Evolutionary conservation across 1,140 invertebrate species (phyloP).

Genomic region (Drosophila neocordata): DNA sequence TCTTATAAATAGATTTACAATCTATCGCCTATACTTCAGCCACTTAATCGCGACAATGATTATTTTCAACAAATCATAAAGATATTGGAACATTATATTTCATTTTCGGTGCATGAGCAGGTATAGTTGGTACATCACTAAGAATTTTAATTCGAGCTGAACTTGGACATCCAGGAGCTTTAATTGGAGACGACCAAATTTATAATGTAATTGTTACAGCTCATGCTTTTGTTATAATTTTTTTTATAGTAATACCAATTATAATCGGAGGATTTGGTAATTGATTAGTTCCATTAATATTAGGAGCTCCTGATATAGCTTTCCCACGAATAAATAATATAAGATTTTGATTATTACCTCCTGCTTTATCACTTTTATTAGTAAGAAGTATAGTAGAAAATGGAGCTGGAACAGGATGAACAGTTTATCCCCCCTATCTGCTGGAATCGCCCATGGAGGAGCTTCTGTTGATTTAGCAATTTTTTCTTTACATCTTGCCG

Average conservation of each 20-base stretch:
- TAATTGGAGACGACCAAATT: constrained; percentile 88
- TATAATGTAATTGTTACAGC: constrained; percentile 89
- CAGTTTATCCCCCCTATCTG: constrained; percentile 87
- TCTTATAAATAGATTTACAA: constrained; percentile 85
- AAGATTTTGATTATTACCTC: constrained; percentile 89
- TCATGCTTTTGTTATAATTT: constrained; percentile 91
- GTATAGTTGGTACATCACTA: constrained; percentile 86
- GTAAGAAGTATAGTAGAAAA: constrained; percentile 85
- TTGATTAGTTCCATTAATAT: constrained; percentile 89
- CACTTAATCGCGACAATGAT: constrained; percentile 85
- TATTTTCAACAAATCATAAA: constrained; percentile 90
- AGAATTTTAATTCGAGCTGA: constrained; percentile 88
- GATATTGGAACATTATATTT: constrained; percentile 91
- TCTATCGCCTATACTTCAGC: constrained; percentile 84
- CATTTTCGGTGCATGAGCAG: constrained; percentile 87
- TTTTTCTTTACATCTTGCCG: constrained; percentile 87
- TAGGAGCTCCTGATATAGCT: constrained; percentile 89
- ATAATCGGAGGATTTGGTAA: constrained; percentile 92
- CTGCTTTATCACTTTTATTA: constrained; percentile 86
- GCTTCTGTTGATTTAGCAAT: constrained; percentile 87
- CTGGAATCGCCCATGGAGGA: constrained; percentile 84
- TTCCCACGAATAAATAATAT: constrained; percentile 91
- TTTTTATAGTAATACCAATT: constrained; percentile 90
- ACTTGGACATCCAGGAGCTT: constrained; percentile 85
- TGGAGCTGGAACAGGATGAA: constrained; percentile 87